Percentiles rank a stretch among this genome's conserved stretches.
phyloP scores from a whole-genome alignment of 2,797 vertebrate species.

The Valencia hispanica region DNA sequence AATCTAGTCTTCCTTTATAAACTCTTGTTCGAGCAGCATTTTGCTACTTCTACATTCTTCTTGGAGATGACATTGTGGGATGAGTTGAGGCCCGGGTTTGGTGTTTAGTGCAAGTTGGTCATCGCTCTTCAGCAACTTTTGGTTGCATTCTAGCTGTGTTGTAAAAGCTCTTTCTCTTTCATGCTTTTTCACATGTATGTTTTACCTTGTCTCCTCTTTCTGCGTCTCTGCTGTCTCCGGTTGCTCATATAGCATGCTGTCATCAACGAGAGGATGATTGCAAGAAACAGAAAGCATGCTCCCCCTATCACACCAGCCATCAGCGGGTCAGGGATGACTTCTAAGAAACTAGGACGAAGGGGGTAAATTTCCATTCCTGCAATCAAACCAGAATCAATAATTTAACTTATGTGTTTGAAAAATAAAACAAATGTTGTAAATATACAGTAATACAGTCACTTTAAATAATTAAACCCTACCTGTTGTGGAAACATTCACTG shows the following conservation, averaged over 20 bases:
- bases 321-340: constrained; percentile 89
- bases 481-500: constrained; percentile 87
- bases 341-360: constrained; percentile 83
- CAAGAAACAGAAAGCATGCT: constrained; percentile 90
- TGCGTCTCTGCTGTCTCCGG: constrained; percentile 71
- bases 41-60: neutral
- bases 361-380: constrained; percentile 94
- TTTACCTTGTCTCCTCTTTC: constrained; percentile 82
- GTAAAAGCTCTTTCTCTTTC: neutral
- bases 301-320: constrained; percentile 92
- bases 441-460: constrained; percentile 1
- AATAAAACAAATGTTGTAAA: neutral
- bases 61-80: neutral
- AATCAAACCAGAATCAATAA: constrained; percentile 19
- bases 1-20: neutral
- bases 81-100: neutral
- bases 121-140: neutral
- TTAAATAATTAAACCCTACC: constrained; percentile 75
- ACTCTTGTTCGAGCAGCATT: neutral
- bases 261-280: constrained; percentile 88
- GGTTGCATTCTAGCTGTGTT: neutral
- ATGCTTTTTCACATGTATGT: neutral
- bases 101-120: neutral
- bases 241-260: constrained; percentile 90
- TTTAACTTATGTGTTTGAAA: neutral